Conservation (phyloP, 2,888 invertebrate species). For the Candidula unifasciata region DNA sequence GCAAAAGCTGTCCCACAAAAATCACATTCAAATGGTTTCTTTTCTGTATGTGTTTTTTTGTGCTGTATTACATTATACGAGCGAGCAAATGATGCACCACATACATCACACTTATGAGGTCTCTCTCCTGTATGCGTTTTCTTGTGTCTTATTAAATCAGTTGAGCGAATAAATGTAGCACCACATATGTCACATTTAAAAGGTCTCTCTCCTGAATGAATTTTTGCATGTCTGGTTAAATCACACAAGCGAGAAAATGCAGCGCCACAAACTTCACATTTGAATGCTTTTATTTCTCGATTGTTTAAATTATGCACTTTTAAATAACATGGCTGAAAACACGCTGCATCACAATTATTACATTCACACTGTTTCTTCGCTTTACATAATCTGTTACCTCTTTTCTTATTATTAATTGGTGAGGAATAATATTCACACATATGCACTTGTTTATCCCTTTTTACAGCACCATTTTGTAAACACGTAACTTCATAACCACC, state of each 20-base stretch:
- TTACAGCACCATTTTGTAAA: neutral
- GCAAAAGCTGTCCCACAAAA: neutral
- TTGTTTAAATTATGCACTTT: neutral
- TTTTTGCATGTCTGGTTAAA: neutral
- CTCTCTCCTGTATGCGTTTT: slow-evolving; percentile 4
- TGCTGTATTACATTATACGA: neutral
- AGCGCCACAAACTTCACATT: neutral
- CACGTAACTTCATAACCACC: neutral
- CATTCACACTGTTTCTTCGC: neutral
- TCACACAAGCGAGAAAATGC: neutral
- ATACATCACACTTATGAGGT: neutral
- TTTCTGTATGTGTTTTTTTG: neutral
- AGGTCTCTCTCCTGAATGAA: neutral
- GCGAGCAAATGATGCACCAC: neutral
- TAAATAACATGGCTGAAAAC: neutral
- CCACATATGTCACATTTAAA: slow-evolving; percentile 16
- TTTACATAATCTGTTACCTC: neutral
- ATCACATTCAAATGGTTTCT: neutral
- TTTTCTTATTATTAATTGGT: neutral
- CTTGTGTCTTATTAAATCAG: neutral
- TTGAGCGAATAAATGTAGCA: neutral
- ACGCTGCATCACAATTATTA: neutral
- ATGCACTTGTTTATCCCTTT: neutral
- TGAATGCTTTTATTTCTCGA: neutral
- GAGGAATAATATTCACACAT: neutral